Evolutionary conservation across 2,888 invertebrate species (phyloP).

Genomic region (Scotopteryx bipunctaria): DNA sequence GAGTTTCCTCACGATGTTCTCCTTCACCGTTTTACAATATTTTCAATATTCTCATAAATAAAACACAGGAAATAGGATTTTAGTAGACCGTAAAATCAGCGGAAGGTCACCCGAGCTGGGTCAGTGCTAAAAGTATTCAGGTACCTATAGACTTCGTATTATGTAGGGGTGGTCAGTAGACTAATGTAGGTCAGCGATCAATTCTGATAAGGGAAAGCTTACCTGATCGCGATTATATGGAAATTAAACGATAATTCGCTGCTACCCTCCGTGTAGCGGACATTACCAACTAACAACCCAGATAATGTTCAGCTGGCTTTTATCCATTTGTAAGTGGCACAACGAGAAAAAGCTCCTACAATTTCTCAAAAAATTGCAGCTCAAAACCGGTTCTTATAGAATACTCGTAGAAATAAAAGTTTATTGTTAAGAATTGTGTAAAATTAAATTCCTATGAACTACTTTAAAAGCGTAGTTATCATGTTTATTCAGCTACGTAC

Average conservation of each 20-base stretch:
- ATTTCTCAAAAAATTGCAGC: too few relatives aligned
- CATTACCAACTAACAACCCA: constrained; percentile 7
- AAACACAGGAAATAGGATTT: constrained; percentile 46
- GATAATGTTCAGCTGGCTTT: constrained; percentile 4
- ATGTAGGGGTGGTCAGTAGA: constrained; percentile 41
- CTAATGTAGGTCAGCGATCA: constrained; percentile 75
- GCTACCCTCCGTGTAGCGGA: constrained; percentile 27
- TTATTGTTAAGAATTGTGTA: too few relatives aligned
- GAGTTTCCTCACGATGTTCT: background rate
- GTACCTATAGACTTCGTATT: constrained; percentile 17
- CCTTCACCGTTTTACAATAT: constrained; percentile 25
- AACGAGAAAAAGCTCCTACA: too few relatives aligned
- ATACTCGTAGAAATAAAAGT: too few relatives aligned
- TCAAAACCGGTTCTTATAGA: too few relatives aligned
- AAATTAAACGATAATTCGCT: constrained; percentile 63
- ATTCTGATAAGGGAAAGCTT: constrained; percentile 69
- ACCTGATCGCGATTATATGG: constrained; percentile 68
- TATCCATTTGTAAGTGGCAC: background rate
- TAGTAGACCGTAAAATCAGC: constrained; percentile 43
- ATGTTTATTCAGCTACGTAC: background rate
- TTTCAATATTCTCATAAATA: too few relatives aligned
- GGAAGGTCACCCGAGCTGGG: constrained; percentile 48
- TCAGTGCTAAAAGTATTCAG: constrained; percentile 36
- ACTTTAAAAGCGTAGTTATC: background rate
- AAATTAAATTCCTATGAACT: background rate